Evolutionary conservation across 2,113 vertebrate genomes (phyloP), one percentile per base, ranked within the genome.

Genomic region (Eclectus roratus): DNA sequence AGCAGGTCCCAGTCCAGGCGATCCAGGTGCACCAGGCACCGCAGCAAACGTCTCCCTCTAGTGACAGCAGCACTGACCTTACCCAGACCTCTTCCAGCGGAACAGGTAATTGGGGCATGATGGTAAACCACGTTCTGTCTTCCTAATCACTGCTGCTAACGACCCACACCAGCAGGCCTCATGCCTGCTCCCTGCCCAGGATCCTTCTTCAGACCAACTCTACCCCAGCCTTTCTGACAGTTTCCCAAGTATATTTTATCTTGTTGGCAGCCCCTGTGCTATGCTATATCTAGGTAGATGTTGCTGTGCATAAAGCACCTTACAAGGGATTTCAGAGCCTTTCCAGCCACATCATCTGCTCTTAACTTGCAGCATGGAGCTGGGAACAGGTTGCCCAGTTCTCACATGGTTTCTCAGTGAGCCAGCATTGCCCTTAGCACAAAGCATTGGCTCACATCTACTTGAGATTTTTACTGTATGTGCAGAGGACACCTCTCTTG

Each of bases 21-120:
- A 99, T 99, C 94, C 99, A 99, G 98, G 99, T 99, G 92, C 99
- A 99, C 96, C 98, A 98, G 90, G 98, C 98, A 95, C 96, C 98
- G 3, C 99, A 99, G 97, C 96, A 98, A 96, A 98, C 98, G 96
- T 98, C 99, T 96, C 98, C 98, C 92, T 98, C 97, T 80, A 98
- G 98, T 13, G 98, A 99, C 98, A 98, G 98, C 98, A 98, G 98
- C 98, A 98, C 99, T 53, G 99, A 99, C 96, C 98, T 99, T 97
- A 98, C 98, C 69, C 99, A 99, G 98, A 98, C 98, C 92, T 99
- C 99, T 94, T 98, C 99, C 89, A 99, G 98, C 7, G 99, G 99
- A 97, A 99, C 99, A 92, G 98, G 99, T 99, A 98, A 86, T 29
- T 11, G 27, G 47, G 28, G 52, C 8, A 0, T 44, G 9, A 37